phyloP scores from a whole-genome alignment of 2,888 invertebrate species.

The Alviniconcha strummeri region DNA sequence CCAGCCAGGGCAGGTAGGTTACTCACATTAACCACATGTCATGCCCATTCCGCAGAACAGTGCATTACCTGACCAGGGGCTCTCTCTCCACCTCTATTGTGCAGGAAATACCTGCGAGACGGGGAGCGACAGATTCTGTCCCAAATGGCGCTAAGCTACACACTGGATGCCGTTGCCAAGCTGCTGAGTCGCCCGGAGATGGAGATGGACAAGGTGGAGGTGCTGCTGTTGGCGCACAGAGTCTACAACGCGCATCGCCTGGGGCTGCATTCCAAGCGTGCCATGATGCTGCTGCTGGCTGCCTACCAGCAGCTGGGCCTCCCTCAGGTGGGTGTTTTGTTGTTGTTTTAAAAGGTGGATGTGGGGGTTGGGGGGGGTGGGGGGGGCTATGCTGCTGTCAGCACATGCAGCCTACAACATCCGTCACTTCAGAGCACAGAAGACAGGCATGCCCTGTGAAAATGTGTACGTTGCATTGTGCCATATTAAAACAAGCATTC shows the following conservation, averaged over 20 bases:
- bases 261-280: neutral
- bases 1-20: too few relatives aligned
- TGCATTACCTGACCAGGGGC: too few relatives aligned
- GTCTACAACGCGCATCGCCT: constrained; percentile 27
- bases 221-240: constrained; percentile 23
- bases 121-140: constrained; percentile 87
- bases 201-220: constrained; percentile 21
- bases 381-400: neutral
- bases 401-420: too few relatives aligned
- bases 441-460: too few relatives aligned
- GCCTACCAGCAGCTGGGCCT: constrained; percentile 19
- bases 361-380: neutral
- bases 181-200: constrained; percentile 13
- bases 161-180: constrained; percentile 25
- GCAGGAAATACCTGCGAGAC: constrained; percentile 87
- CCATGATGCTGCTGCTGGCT: constrained; percentile 24
- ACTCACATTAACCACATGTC: too few relatives aligned
- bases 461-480: too few relatives aligned
- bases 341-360: neutral
- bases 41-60: too few relatives aligned
- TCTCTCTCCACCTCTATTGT: neutral
- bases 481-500: too few relatives aligned
- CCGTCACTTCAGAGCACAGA: too few relatives aligned
- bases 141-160: constrained; percentile 79
- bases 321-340: constrained; percentile 14